Base-by-base conservation (phyloP, 2,797 vertebrate species). In the Loris lydekkerianus region DNA sequence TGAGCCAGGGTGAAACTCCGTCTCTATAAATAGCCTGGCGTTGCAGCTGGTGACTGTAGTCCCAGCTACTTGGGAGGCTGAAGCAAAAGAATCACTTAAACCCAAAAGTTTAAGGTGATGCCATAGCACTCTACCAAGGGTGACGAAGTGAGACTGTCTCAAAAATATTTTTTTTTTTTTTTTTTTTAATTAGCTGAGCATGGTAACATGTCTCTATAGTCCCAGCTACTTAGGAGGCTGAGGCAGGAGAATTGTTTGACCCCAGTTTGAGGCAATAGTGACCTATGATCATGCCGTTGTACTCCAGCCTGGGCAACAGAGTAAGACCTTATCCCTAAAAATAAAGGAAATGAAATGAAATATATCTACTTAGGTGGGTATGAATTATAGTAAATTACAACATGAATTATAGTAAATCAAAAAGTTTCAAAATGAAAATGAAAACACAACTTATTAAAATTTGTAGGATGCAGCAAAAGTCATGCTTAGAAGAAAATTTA, bases 391-490 rank as follows among this genome's bases (percentile, higher is more conserved):
- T 43, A 94, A 21, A 7, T 46, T 61, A 46, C 46, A 56, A 10
- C 80, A 21, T 73, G 5, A 40, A 86, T 80, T 85, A 63, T 63
- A 2, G 4, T 72, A 37, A 93, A 72, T 81, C 21, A 87, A 49
- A 92, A 85, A 46, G 11, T 34, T 78, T 77, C 49, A 94, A 80
- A 78, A 61, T 56, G 27, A 94, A 80, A 78, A 61, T 56, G 27
- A 65, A 91, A 91, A 65, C 31, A 21, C 10, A 86, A 43, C 31
- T 29, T 37, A 40, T n/a, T 18, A 31, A 63, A 86, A 14, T 72
- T 46, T 56, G 40, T 91, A 29, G 11, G 23, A 46, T 72, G 23
- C 5, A 65, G 29, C 34, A 73, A 86, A 56, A 63, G 13, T 46
- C 15, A 29, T 49, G 25, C 10, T 72, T 85, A 69, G n/a, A 34